Evolutionary conservation across 2,113 vertebrate genomes (phyloP), one percentile per base, ranked within the genome.

Genomic region (Bothrops jararaca): DNA sequence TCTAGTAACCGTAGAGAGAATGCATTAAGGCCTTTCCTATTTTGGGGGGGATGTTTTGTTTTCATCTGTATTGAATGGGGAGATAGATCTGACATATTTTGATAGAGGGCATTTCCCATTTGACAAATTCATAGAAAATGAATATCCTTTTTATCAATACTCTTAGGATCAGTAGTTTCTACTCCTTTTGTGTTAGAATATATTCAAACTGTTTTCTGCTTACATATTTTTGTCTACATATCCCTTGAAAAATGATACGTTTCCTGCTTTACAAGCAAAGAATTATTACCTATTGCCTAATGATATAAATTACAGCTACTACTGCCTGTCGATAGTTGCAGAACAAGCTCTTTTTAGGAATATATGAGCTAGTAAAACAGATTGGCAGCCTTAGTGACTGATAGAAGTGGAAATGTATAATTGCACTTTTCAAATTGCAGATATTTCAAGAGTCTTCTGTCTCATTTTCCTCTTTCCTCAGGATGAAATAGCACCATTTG

Each of bases 401-500:
- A 53, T 2, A 94, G 92, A 56, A 26, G 52, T 86, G 74, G 1
- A 54, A 91, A 42, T 88, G 15, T 92, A 29, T 85, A 90, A 92
- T 86, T 5, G 91, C 26, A 39, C 54, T 58, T 92, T 57, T 88
- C 18, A 86, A 12, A 64, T 9, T 53, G 29, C 48, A 92, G 91
- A 93, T 60, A 92, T 64, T 88, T 26, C 11, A 1, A 5, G 2
- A 92, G 91, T 92, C 13, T 94, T 64, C 22, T 93, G 85, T 92
- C 18, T 42, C 94, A 12, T 91, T 95, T 96, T 11, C 96, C 96
- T 52, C 24, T 95, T 90, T 86, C 20, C 26, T 11, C 57, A 91
- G 96, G 96, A 91, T 89, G 92, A 94, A 96, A 96, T 96, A 96
- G 22, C 7, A 18, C 39, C 90, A 91, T 86, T 93, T 93, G 80